These are phyloP conservation scores for Scelioninae gen. 1 DNA, from an alignment of 2,888 invertebrate genomes.

Conservation along the genomic window DNA sequence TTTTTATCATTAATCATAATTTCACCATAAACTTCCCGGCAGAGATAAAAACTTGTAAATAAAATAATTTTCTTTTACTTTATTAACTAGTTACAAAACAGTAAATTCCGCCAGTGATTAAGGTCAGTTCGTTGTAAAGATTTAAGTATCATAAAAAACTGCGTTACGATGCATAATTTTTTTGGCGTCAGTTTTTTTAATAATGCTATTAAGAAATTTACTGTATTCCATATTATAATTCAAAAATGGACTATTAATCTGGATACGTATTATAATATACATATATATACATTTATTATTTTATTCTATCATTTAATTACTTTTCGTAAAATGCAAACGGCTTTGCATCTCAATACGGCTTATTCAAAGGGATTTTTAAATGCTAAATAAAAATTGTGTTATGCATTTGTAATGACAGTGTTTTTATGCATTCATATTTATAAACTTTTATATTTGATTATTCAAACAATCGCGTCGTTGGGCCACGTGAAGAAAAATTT, in stretches of 20 bases:
- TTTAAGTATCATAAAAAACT: not conserved
- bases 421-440: constrained; percentile 31
- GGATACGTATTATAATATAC: no score
- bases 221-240: not conserved
- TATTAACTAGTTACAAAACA: no score
- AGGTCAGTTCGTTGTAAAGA: no score
- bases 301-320: not conserved
- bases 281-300: not conserved
- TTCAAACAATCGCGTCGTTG: constrained; percentile 3
- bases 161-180: not conserved
- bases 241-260: not conserved
- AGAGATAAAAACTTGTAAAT: no score
- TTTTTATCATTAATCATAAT: no score
- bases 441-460: constrained; percentile 14
- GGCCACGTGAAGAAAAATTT: not conserved
- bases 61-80: no score
- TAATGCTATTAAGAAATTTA: constrained; percentile 7
- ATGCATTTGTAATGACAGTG: constrained; percentile 23
- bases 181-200: not conserved
- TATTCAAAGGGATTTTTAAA: constrained; percentile 18
- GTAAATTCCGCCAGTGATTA: no score
- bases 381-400: constrained; percentile 27
- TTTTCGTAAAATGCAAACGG: not conserved
- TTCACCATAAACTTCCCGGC: no score
- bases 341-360: constrained; percentile 28